Conservation (phyloP, 2,113 vertebrate species). For the Chaenogobius annularis region DNA sequence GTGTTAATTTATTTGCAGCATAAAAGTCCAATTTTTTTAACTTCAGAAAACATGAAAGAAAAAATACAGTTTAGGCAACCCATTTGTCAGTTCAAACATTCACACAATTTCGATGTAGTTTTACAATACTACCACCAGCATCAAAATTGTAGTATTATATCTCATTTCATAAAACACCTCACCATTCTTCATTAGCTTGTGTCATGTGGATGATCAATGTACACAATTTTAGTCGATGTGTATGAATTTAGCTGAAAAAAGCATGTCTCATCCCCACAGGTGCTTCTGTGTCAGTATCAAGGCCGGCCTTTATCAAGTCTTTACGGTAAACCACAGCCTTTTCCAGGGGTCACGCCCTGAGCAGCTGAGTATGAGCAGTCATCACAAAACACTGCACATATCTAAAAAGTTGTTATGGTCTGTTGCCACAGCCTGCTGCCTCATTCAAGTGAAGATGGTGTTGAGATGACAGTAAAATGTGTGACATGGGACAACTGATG, state of each 20-base stretch:
- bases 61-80: too few species aligned
- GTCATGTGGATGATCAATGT: not conserved
- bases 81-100: too few species aligned
- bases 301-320: conserved; percentile 51
- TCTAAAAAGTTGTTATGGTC: conserved; percentile 31
- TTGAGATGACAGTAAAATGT: conserved; percentile 48
- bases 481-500: conserved; percentile 44
- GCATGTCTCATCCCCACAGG: conserved; percentile 60
- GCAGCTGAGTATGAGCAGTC: conserved; percentile 61
- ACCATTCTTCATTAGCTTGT: too few species aligned
- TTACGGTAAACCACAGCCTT: conserved; percentile 67
- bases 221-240: not conserved
- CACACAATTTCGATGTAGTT: too few species aligned
- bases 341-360: conserved; percentile 56
- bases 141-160: too few species aligned
- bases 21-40: too few species aligned
- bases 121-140: too few species aligned
- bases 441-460: conserved; percentile 29
- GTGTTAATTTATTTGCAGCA: too few species aligned
- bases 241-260: conserved; percentile 9
- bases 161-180: too few species aligned
- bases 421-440: conserved; percentile 47
- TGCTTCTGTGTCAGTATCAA: conserved; percentile 71
- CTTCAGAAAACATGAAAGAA: too few species aligned
- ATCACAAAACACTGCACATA: conserved; percentile 63